Percentiles rank a stretch among this genome's conserved stretches.
Evolutionary conservation across 2,113 vertebrate species (phyloP).

Genomic region (Halcyon malimbica): DNA sequence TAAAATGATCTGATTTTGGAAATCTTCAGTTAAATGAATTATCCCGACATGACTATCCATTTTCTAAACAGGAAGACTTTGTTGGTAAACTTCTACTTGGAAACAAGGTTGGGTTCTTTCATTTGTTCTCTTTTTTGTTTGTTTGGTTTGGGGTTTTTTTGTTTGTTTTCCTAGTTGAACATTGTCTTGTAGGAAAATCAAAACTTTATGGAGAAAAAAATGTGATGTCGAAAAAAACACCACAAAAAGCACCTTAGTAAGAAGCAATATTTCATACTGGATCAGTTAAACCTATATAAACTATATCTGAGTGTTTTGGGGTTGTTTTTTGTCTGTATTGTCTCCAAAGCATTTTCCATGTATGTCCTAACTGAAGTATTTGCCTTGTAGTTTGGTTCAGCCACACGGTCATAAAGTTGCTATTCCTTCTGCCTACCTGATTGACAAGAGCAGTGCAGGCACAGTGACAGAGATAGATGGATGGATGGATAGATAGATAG

Average conservation of each 20-base stretch:
- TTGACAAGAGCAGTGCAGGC: not conserved
- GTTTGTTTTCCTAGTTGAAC: not conserved
- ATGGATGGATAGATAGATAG: no score
- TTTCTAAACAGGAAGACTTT: not conserved
- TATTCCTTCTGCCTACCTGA: not conserved
- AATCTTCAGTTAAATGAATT: not conserved
- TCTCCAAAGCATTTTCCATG: not conserved
- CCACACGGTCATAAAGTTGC: not conserved
- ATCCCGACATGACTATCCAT: not conserved
- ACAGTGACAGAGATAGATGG: no score
- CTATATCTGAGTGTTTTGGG: accelerated
- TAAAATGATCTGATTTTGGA: not conserved
- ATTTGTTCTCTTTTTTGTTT: no score
- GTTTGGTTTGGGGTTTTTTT: no score
- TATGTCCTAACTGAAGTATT: not conserved
- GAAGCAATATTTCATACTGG: not conserved
- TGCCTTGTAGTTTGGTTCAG: not conserved
- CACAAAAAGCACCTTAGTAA: not conserved
- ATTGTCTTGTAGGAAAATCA: not conserved
- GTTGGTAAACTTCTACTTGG: not conserved
- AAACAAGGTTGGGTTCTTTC: not conserved
- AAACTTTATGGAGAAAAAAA: not conserved
- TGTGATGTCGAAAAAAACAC: not conserved
- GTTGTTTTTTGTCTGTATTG: not conserved
- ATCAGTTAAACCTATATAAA: not conserved